Base-by-base conservation (phyloP, 1,140 invertebrate genomes). In the Gerris buenoi region DNA sequence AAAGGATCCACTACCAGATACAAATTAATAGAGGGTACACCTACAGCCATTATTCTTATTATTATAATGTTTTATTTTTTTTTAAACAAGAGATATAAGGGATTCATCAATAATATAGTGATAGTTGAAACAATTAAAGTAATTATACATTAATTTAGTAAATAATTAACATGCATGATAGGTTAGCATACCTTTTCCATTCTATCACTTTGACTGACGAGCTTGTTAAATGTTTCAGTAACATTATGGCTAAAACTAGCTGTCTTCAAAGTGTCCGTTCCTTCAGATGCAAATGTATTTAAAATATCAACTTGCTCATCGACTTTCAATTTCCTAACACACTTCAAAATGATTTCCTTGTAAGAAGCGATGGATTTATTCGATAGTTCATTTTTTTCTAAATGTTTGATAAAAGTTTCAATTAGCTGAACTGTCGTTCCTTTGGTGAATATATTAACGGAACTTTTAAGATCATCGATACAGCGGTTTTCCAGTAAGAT, bases 391-490 rank as follows among this genome's bases (percentile, higher is more conserved):
- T 27, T 46, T 2, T 13, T 66, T 22, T 25, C 1, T 18, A 66
- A 15, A 60, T 58, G 58, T 27, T 66, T 56, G 28, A 25, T 18
- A 1, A 66, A 22, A 22, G 1, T 59, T 15, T 33, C 59, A 2
- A 66, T 22, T 56, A 66, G 27, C 13, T 27, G 27, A 25, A 13
- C 25, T 27, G 57, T 25, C 25, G 58, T 60, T 23, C 28, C 56
- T 23, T 18, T 15, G 60, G 56, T 26, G 28, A 66, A 60, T n/a
- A 66, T 25, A 25, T 28, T 27, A 33, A 29, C 59, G n/a, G 28
- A 23, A 23, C 58, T 27, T 27, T 66, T 27, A 28, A 66, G 25
- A 2, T 58, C 65, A 28, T 59, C 27, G 22, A 66, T 66, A 56
- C 58, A 61, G 2, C n/a, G 27, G 10, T 27, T 22, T 15, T 29